Evolutionary conservation across 2,888 invertebrate genomes (phyloP), one percentile per base, ranked within the genome.

Genomic region (Xanthia togata): DNA sequence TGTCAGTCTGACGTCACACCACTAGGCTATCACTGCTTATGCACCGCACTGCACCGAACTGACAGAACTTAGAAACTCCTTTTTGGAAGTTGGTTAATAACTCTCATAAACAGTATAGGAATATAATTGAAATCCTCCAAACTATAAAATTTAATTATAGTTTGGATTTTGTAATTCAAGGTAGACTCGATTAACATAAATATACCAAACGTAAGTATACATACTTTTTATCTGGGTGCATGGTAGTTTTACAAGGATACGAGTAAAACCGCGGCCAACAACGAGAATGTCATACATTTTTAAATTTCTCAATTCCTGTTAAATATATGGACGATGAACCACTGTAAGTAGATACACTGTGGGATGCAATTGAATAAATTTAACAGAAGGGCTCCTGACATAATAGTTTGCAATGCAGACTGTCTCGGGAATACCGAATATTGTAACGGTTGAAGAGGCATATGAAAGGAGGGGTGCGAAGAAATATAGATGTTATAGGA

Each of bases 351-450:
- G 26, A 6, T 64, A 75, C 35, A 31, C 78, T 78, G 70, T 70
- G 76, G 53, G 20, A 67, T 81, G 70, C 85, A 89, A 87, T 89
- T 89, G 90, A 87, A 89, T 89, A 74, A 75, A 83, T 85, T 82
- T 64, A 55, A 26, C 62, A 65, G 47, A 78, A 77, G 72, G 81
- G 81, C 68, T 65, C n/a, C 55, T 70, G 44, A n/a, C 20, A 8
- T 76, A 62, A 74, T 76, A 76, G 71, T 77, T 70, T 63, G 59
- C 63, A 64, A 63, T 68, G 44, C 63, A 76, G 70, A 73, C 55
- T 47, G 72, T 74, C 70, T 73, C 44, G 53, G 23, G 65, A 70
- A 76, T 60, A 17, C 41, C 2, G 50, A 60, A 76, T 38, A 75
- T 73, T 60, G 74, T 71, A 70, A 77, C 55, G 76, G 70, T 75